These are phyloP conservation scores for Chloroceryle aenea DNA, from an alignment of 2,113 vertebrate genomes.

Conservation along the genomic window DNA sequence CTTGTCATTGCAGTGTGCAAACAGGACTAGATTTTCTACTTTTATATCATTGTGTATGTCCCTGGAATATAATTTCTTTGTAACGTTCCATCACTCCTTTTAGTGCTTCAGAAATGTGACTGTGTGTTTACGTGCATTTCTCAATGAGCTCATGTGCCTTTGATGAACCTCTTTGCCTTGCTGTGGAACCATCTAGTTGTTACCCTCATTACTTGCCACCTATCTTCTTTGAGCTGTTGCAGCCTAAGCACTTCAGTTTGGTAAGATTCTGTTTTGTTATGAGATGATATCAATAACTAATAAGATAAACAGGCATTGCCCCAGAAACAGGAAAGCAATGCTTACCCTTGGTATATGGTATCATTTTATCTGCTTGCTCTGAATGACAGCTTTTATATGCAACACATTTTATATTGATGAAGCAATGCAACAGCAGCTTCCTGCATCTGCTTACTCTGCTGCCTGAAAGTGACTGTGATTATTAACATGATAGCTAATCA, in stretches of 20 bases:
- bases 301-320: not conserved
- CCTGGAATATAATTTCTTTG: not conserved
- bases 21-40: not conserved
- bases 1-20: not conserved
- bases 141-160: not conserved
- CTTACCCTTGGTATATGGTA: not conserved
- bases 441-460: not conserved
- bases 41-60: not conserved
- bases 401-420: not conserved
- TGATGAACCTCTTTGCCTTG: not conserved
- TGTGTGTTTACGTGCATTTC: not conserved
- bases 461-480: conserved; percentile 34
- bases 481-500: conserved; percentile 16
- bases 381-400: not conserved
- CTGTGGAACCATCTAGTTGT: not conserved
- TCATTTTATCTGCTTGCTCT: not conserved
- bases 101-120: not conserved
- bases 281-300: conserved; percentile 11
- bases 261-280: not conserved
- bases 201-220: not conserved
- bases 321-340: not conserved
- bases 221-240: not conserved
- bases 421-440: not conserved
- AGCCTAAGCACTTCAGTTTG: not conserved
- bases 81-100: not conserved